Percentiles rank a stretch among this genome's conserved stretches.
Evolutionary conservation across 2,797 vertebrate species (phyloP).

Genomic region (Astyanax mexicanus): DNA sequence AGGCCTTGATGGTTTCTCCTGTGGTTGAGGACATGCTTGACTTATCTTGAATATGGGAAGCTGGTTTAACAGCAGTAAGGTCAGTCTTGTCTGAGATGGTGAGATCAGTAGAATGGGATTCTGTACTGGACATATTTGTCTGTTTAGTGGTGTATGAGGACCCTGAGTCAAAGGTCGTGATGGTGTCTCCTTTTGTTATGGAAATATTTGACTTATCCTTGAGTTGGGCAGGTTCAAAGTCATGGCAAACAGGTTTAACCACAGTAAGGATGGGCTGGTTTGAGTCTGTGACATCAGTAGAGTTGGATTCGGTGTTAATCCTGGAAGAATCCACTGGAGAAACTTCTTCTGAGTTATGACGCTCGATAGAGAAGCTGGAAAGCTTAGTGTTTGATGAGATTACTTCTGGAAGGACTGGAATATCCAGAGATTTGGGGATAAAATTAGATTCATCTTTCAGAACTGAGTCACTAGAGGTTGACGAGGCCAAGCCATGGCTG

Average conservation of each 20-base stretch:
- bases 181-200: no score
- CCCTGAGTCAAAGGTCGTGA: background rate
- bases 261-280: conserved; percentile 2
- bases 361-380: background rate
- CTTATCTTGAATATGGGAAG: no score
- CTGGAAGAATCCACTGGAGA: conserved; percentile 13
- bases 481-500: background rate
- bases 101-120: no score
- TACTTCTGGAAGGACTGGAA: background rate
- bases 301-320: background rate
- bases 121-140: no score
- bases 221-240: conserved; percentile 13
- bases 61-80: no score
- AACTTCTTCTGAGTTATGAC: background rate
- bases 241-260: background rate
- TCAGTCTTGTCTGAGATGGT: no score
- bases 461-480: conserved; percentile 1
- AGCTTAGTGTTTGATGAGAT: background rate
- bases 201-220: background rate
- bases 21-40: no score
- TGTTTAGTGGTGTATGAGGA: background rate
- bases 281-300: background rate
- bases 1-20: no score
- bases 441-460: background rate
- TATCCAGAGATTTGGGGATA: background rate